Evolutionary conservation across 1,140 invertebrate genomes (phyloP).

Genomic region (Papilio dardanus): DNA sequence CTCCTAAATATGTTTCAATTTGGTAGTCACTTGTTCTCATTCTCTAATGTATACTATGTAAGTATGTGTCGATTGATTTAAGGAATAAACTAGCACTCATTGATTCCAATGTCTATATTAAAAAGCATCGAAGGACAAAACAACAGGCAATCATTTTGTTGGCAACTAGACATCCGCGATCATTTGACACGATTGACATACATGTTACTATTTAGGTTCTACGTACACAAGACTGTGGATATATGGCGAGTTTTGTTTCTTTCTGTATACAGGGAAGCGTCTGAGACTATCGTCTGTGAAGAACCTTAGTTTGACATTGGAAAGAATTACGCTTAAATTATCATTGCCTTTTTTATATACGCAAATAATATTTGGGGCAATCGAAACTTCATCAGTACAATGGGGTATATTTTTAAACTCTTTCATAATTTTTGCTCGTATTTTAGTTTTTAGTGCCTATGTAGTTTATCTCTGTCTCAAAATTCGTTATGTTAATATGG

Average conservation of each 20-base stretch:
- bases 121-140: constrained; percentile 45
- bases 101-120: constrained; percentile 47
- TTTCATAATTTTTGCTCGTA: not conserved
- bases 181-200: constrained; percentile 9
- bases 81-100: constrained; percentile 47
- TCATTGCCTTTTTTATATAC: not conserved
- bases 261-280: too few species aligned
- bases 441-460: not conserved
- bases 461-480: not conserved
- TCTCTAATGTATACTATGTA: not conserved
- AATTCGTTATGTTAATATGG: not conserved
- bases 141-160: not conserved
- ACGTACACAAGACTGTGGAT: too few species aligned
- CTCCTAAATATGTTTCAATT: too few species aligned
- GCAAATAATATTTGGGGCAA: not conserved
- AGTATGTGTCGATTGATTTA: constrained; percentile 33
- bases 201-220: not conserved
- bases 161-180: constrained; percentile 6
- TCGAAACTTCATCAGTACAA: too few species aligned
- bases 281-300: too few species aligned
- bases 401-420: not conserved
- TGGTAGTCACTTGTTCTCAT: too few species aligned
- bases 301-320: not conserved
- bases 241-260: too few species aligned
- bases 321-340: not conserved